Conservation (phyloP, 1,140 invertebrate species). For the Zaprionus vittiger region DNA sequence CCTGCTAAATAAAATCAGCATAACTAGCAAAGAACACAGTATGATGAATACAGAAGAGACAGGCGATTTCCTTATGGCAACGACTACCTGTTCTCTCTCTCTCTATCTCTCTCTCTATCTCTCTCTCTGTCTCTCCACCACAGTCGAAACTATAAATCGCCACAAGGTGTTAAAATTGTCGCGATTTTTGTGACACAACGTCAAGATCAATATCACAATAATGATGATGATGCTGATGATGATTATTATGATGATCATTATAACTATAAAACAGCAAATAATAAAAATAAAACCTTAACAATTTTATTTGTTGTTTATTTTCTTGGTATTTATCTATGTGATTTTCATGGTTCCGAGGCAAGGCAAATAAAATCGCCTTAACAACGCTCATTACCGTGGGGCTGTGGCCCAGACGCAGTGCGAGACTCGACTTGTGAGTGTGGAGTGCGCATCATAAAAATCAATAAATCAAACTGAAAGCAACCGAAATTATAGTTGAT, state of each 20-base stretch:
- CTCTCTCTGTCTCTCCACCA: neutral
- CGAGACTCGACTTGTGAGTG: neutral
- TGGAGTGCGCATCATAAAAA: conserved; percentile 10
- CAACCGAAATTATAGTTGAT: conserved; percentile 50
- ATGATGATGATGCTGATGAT: conserved; percentile 34
- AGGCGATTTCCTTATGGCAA: conserved; percentile 50
- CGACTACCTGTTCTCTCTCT: conserved; percentile 6
- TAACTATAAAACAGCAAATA: neutral
- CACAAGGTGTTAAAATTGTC: conserved; percentile 45
- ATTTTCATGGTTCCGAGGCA: conserved; percentile 52
- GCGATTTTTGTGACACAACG: conserved; percentile 19
- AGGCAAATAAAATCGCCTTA: conserved; percentile 68
- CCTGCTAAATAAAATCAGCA: conserved; percentile 13
- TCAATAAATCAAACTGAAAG: conserved; percentile 39
- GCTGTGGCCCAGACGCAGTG: conserved; percentile 15
- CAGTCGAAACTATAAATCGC: conserved; percentile 33
- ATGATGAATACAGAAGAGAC: conserved; percentile 3
- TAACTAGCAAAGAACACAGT: conserved; percentile 11
- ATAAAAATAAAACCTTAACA: conserved; percentile 4
- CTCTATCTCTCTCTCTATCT: neutral
- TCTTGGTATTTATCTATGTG: conserved; percentile 35
- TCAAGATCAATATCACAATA: conserved; percentile 61
- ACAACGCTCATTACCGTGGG: conserved; percentile 40
- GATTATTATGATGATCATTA: conserved; percentile 17
- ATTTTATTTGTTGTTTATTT: conserved; percentile 38